Conservation (phyloP, 2,113 vertebrate species). For the Paracanthobrama guichenoti region DNA sequence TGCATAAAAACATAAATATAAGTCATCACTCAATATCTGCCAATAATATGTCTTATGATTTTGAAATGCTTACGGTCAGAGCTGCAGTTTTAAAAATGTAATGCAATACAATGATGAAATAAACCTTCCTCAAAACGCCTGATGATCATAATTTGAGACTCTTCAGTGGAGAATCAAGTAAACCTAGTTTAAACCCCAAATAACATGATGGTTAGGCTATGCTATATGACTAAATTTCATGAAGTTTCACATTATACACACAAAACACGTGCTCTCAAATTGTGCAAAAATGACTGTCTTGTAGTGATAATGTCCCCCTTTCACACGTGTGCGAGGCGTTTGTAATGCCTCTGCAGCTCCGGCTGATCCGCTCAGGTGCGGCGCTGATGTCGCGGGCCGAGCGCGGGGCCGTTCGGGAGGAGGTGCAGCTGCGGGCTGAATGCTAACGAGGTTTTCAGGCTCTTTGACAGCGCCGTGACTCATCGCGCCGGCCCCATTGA, state of each 20-base stretch:
- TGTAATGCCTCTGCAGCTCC: too few relatives aligned
- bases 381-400: too few relatives aligned
- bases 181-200: not conserved
- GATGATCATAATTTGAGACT: not conserved
- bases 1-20: too few relatives aligned
- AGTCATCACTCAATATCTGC: too few relatives aligned
- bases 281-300: not conserved
- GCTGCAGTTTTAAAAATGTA: too few relatives aligned
- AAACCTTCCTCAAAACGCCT: not conserved
- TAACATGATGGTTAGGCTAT: not conserved
- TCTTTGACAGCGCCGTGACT: slow-evolving; percentile 48
- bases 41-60: too few relatives aligned
- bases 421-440: slow-evolving; percentile 51
- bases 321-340: not conserved
- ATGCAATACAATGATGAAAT: too few relatives aligned
- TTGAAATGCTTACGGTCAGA: too few relatives aligned
- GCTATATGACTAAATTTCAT: too few relatives aligned
- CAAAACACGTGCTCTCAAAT: not conserved
- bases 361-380: too few relatives aligned
- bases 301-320: not conserved
- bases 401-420: too few relatives aligned
- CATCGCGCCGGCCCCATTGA: slow-evolving; percentile 28
- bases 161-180: too few relatives aligned
- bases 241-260: not conserved
- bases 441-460: slow-evolving; percentile 40